Evolutionary conservation across 2,888 invertebrate species (phyloP), one percentile per base, ranked within the genome.

Genomic region (Germaria angustata): DNA sequence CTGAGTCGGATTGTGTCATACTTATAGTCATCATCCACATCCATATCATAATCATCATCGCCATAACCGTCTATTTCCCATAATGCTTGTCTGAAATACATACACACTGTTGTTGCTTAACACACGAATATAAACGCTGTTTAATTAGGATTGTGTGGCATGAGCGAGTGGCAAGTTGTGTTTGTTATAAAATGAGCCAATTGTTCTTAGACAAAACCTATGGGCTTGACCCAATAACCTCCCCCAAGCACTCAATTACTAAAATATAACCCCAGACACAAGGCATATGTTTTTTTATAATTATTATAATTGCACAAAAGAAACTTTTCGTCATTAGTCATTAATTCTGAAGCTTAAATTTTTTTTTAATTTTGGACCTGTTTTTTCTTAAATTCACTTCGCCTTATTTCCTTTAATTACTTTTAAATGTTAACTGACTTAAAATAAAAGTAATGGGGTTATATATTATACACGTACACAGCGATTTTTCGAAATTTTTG

Each of bases 1-100:
- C n/a, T n/a, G n/a, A n/a, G n/a, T n/a, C n/a, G 13, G 13, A 69
- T 63, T 63, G 24, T 72, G 65, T 79, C 78, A 79, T 57, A 13
- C 11, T 53, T 49, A 20, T 51, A 66, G 49, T 46, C 34, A 11
- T 59, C 15, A 61, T 57, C 22, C 8, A 20, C 53, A 39, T 41
- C 8, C 8, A 44, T 17, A 63, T 13, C n/a, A 57, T 44, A 32
- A 41, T 55, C 39, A 13, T 32, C 53, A 28, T 49, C 20, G 28
- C 51, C 28, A 28, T 39, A 32, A 11, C 20, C 20, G 8, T n/a
- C 46, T 22, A 32, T 9, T 28, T 0, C 6, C 2, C 11, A 41
- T 13, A 20, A 15, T 11, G 4, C 3, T 6, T 6, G 28, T 28
- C 6, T 28, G 28, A 3, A 3, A 0, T 11, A 4, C n/a, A 22